Evolutionary conservation across 1,140 invertebrate genomes (phyloP).

Genomic region (Tetramorium simillimum): DNA sequence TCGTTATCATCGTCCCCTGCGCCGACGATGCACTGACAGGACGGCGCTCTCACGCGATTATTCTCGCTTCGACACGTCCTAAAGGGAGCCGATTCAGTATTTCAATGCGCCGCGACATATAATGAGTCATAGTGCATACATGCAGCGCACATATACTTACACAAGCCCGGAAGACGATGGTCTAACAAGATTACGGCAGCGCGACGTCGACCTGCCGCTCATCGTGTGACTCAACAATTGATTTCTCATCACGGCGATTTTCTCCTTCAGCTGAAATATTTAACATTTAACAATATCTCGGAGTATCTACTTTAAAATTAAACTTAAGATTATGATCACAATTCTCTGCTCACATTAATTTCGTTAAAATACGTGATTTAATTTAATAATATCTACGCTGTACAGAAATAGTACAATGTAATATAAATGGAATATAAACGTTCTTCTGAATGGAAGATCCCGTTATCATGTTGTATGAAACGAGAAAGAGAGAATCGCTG

Average conservation of each 20-base stretch:
- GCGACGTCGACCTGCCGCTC: slow-evolving; percentile 76
- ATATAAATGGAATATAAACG: not conserved
- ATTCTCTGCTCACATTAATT: not conserved
- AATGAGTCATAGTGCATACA: slow-evolving; percentile 29
- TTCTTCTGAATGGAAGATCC: not conserved
- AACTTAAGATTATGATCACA: not conserved
- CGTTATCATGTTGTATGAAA: not conserved
- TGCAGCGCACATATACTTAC: slow-evolving; percentile 67
- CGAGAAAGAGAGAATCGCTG: not conserved
- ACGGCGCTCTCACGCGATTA: slow-evolving; percentile 75
- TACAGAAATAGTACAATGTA: not conserved
- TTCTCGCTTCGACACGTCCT: slow-evolving; percentile 82
- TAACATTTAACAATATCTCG: not conserved
- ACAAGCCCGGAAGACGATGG: slow-evolving; percentile 77
- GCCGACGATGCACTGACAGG: slow-evolving; percentile 72
- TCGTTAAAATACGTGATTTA: not conserved
- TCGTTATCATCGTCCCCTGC: slow-evolving; percentile 71
- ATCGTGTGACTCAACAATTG: slow-evolving; percentile 81
- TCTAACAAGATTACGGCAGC: slow-evolving; percentile 64
- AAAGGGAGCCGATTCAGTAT: slow-evolving; percentile 68
- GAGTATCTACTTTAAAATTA: not conserved
- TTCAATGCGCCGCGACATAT: slow-evolving; percentile 32
- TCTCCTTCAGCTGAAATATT: slow-evolving; percentile 80
- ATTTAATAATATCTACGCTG: not conserved
- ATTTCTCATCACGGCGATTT: slow-evolving; percentile 79